Evolutionary conservation across 2,888 invertebrate species (phyloP).

Genomic region (Limnephilus marmoratus): DNA sequence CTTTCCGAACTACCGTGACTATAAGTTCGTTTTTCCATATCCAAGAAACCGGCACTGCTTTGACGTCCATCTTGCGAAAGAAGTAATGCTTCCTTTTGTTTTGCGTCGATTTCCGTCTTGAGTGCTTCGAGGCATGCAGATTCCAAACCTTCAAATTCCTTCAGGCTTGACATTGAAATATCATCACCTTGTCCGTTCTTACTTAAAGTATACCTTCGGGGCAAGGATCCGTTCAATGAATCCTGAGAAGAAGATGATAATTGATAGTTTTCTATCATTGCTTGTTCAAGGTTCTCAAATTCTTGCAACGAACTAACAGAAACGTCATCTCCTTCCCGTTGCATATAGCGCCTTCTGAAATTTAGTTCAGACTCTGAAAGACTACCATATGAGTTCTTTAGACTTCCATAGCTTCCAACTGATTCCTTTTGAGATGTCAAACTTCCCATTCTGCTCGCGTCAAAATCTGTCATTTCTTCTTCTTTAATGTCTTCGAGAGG

Average conservation of each 20-base stretch:
- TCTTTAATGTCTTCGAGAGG: constrained; percentile 94
- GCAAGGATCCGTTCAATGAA: constrained; percentile 89
- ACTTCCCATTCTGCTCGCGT: constrained; percentile 87
- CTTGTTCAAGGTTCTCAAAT: constrained; percentile 93
- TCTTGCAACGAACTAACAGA: constrained; percentile 96
- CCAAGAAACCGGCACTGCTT: constrained; percentile 75
- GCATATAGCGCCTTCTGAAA: constrained; percentile 89
- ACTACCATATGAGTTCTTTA: constrained; percentile 93
- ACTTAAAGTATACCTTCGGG: constrained; percentile 83
- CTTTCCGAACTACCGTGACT: constrained; percentile 80
- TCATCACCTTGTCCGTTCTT: constrained; percentile 90
- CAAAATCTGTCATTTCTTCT: constrained; percentile 92
- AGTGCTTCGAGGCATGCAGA: constrained; percentile 91
- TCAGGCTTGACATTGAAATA: constrained; percentile 89
- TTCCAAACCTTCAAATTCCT: constrained; percentile 95
- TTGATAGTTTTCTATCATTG: constrained; percentile 88
- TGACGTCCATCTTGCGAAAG: constrained; percentile 78
- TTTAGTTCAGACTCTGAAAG: constrained; percentile 94
- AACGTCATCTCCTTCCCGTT: constrained; percentile 90
- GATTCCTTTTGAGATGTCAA: constrained; percentile 87
- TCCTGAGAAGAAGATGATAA: constrained; percentile 90
- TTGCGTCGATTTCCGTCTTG: constrained; percentile 88
- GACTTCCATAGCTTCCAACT: constrained; percentile 88
- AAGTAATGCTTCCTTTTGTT: constrained; percentile 90
- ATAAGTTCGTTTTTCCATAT: constrained; percentile 76